These are phyloP conservation scores for Catharus fuscescens DNA, from an alignment of 2,113 vertebrate species.

Conservation along the genomic window DNA sequence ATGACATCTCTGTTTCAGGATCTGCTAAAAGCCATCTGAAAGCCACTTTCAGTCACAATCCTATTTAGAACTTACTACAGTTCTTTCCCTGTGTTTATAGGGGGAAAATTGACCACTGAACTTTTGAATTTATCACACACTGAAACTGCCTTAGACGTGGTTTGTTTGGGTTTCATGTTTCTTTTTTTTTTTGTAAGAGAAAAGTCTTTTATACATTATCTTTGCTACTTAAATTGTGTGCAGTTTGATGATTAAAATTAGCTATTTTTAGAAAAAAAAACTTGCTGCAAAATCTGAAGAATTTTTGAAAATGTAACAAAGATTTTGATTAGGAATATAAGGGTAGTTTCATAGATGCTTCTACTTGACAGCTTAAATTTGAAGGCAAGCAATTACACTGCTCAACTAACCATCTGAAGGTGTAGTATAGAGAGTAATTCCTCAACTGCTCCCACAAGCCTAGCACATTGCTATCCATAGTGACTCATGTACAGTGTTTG, in stretches of 20 bases:
- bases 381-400: neutral
- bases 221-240: slow-evolving; percentile 63
- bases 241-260: slow-evolving; percentile 66
- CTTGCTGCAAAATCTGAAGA: slow-evolving; percentile 54
- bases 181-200: slow-evolving; percentile 55
- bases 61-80: neutral
- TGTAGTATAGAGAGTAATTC: slow-evolving; percentile 31
- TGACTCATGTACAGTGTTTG: slow-evolving; percentile 13
- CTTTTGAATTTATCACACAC: slow-evolving; percentile 35
- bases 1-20: slow-evolving; percentile 25
- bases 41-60: slow-evolving; percentile 38
- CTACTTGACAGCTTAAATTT: slow-evolving; percentile 52
- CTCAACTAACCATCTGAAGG: slow-evolving; percentile 2
- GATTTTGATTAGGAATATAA: slow-evolving; percentile 53
- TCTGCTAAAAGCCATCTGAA: slow-evolving; percentile 55
- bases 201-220: slow-evolving; percentile 69
- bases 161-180: slow-evolving; percentile 56
- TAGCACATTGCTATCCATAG: neutral
- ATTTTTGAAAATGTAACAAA: slow-evolving; percentile 58
- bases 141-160: slow-evolving; percentile 56
- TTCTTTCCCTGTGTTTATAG: neutral
- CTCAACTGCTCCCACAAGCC: neutral
- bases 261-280: slow-evolving; percentile 54
- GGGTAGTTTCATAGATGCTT: slow-evolving; percentile 35
- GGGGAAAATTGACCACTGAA: slow-evolving; percentile 20